Evolutionary conservation across 1,140 invertebrate genomes (phyloP).

Genomic region (Gonioctena quinquepunctata): DNA sequence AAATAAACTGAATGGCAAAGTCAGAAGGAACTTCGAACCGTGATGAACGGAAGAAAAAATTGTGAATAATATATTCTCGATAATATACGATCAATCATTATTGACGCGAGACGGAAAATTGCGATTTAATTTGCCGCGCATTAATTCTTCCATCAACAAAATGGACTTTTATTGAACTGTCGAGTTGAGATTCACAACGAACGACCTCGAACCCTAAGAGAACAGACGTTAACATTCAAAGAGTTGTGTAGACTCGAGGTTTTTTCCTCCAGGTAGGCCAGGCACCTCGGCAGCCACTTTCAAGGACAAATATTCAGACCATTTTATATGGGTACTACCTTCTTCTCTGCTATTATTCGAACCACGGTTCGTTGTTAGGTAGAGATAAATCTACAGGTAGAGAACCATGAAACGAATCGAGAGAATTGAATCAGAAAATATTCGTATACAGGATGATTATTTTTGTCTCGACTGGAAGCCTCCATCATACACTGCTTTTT

Average conservation of each 20-base stretch:
- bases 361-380: background rate
- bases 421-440: too few relatives aligned
- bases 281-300: background rate
- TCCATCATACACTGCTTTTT: too few relatives aligned
- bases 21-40: too few relatives aligned
- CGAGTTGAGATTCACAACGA: background rate
- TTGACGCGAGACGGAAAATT: too few relatives aligned
- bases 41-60: too few relatives aligned
- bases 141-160: background rate
- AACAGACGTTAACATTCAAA: background rate
- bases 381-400: background rate
- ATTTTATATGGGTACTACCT: background rate
- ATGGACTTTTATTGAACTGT: background rate
- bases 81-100: too few relatives aligned
- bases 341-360: background rate
- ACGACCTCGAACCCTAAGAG: background rate
- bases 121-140: too few relatives aligned
- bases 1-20: too few relatives aligned
- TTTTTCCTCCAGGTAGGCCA: background rate
- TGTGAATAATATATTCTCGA: too few relatives aligned
- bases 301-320: background rate
- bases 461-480: too few relatives aligned
- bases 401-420: too few relatives aligned
- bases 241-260: background rate
- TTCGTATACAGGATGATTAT: too few relatives aligned